These are phyloP conservation scores for Azemiops feae DNA, from an alignment of 2,113 vertebrate genomes.

Conservation along the genomic window DNA sequence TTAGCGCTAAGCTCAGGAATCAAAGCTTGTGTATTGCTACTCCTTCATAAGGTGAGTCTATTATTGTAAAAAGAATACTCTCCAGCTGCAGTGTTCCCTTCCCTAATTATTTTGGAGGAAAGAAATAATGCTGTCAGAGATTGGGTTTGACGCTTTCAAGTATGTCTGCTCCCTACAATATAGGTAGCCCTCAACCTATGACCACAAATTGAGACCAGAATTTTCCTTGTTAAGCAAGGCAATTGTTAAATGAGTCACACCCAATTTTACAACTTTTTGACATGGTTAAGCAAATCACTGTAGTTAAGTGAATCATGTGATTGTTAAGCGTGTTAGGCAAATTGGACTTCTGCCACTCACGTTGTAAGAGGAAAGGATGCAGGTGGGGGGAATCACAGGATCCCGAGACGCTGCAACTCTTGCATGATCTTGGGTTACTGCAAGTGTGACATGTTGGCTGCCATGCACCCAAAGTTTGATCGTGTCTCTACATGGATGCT, in stretches of 20 bases:
- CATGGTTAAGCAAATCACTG: not conserved
- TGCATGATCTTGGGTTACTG: not conserved
- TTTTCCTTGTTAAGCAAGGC: not conserved
- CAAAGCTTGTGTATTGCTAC: not conserved
- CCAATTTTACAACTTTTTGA: not conserved
- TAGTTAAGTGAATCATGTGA: not conserved
- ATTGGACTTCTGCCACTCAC: not conserved
- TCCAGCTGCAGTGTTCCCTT: not conserved
- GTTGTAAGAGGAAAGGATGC: not conserved
- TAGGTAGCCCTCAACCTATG: not conserved
- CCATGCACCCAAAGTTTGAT: not conserved
- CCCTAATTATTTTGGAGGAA: not conserved
- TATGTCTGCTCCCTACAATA: not conserved
- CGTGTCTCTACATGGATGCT: not conserved
- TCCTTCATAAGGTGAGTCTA: not conserved
- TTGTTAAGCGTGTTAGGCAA: not conserved
- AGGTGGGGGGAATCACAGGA: not conserved
- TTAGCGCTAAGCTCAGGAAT: not conserved
- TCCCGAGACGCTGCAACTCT: not conserved
- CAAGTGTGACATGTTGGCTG: not conserved
- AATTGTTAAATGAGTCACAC: not conserved
- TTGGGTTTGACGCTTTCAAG: not conserved
- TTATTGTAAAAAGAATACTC: not conserved
- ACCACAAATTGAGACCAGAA: not conserved
- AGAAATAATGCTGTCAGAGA: not conserved